These are phyloP conservation scores for Luscinia luscinia DNA, from an alignment of 2,797 vertebrate species.

Conservation along the genomic window DNA sequence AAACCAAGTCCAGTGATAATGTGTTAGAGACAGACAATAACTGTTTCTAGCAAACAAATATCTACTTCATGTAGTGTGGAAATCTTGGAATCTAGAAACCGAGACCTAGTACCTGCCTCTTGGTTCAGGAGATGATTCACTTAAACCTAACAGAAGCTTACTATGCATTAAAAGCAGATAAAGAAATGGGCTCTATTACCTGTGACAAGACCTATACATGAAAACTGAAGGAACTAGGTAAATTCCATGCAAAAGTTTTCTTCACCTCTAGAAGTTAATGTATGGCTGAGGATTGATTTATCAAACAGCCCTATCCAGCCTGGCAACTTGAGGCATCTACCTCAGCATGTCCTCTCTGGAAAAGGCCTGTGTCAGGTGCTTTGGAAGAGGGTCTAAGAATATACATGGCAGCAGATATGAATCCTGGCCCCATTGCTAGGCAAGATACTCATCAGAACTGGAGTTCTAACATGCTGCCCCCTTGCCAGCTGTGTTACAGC, in stretches of 20 bases:
- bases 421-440: neutral
- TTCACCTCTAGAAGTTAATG: neutral
- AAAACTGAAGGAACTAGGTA: neutral
- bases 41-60: neutral
- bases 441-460: neutral
- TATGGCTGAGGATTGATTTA: neutral
- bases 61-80: neutral
- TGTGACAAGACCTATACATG: neutral
- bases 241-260: neutral
- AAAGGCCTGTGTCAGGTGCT: neutral
- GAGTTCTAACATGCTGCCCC: neutral
- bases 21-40: neutral
- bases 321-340: neutral
- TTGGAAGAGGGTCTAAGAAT: neutral
- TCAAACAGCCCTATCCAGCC: neutral
- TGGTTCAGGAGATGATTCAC: neutral
- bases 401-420: neutral
- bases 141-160: neutral
- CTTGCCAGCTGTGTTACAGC: neutral
- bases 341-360: neutral
- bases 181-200: neutral
- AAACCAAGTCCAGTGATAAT: neutral
- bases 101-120: neutral
- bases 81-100: neutral
- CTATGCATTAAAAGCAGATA: neutral